Evolutionary conservation across 2,113 vertebrate genomes (phyloP), one percentile per base, ranked within the genome.

Genomic region (Acrocephalus kingi): DNA sequence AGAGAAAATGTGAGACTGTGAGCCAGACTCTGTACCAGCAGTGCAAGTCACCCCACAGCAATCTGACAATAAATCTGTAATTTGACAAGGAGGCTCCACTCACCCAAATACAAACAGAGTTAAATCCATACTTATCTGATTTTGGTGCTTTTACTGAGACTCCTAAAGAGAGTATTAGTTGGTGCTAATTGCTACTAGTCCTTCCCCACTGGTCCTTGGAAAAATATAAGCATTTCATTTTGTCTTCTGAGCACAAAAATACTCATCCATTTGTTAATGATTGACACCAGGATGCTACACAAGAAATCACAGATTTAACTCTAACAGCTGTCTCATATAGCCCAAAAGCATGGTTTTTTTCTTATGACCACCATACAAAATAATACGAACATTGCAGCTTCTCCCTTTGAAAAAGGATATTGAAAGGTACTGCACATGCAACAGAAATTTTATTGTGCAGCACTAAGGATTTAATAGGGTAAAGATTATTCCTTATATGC

Each of bases 101-200:
- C 79, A 90, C 54, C 11, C 67, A 79, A 90, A 90, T 4, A 30
- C 55, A 91, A 87, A 31, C 1, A 55, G 37, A 78, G 48, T 52
- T 75, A 87, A 90, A 93, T 78, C 69, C 46, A 87, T 66, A 69
- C 28, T 79, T 92, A 86, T 8, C 59, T 46, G n/a, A 69, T 95
- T 87, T 52, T 58, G 33, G 13, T 31, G 33, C 71, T 93, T 89
- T 84, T 46, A 77, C 17, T 58, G n/a, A 87, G 71, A 59, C 28
- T 89, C 74, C 22, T 21, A 71, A 91, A 59, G 77, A 81, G 7
- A 84, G 7, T 43, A 58, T 78, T 77, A 86, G 46, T 28, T 89
- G 59, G 39, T 64, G 58, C 48, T 91, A 91, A 95, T 69, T 90
- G 61, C 43, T 84, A 55, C 73, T 74, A 37, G n/a, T 27, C 86